Evolutionary conservation across 1,140 invertebrate genomes (phyloP), one percentile per base, ranked within the genome.

Genomic region (Trissolcus basalis): DNA sequence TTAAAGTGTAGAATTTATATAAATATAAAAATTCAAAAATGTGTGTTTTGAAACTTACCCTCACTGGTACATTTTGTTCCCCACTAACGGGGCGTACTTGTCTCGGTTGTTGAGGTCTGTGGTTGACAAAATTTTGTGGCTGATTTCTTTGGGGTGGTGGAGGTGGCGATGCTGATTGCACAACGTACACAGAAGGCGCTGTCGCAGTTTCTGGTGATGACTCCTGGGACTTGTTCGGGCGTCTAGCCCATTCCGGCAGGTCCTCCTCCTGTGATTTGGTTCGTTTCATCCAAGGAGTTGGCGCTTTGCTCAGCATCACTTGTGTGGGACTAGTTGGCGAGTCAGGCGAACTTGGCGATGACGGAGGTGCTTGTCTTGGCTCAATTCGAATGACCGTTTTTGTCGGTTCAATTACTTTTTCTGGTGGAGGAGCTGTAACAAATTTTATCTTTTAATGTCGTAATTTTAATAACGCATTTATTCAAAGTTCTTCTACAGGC

Each of bases 201-300:
- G 41, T 44, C 5, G 68, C 65, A 13, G 45, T 73, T 0, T 84
- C 80, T 4, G 77, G 78, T 2, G 81, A 51, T 7, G 80, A 78
- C 32, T 80, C 77, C 8, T 77, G 75, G 5, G 78, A 72, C 8
- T 77, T 58, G 12, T 48, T 79, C 7, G 82, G 16, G 13, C 86
- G 83, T 78, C 85, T 85, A 0, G 86, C 88, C 89, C 89, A 90
- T 45, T 89, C 86, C 0, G 89, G 88, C 9, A 87, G 61, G 43
- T 73, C 70, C 0, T 89, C 85, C 32, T 89, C 88, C 33, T 82
- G 81, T 0, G 82, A 81, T 44, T 89, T 89, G 10, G 64, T 82
- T 61, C 85, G 86, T 49, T 89, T 90, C 78, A 92, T 85, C 91
- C 91, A 92, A 2, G 91, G 91, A 4, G 90, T 90, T 0, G 91